Evolutionary conservation across 2,888 invertebrate species (phyloP).

Genomic region (Cataglyphis albicans): DNA sequence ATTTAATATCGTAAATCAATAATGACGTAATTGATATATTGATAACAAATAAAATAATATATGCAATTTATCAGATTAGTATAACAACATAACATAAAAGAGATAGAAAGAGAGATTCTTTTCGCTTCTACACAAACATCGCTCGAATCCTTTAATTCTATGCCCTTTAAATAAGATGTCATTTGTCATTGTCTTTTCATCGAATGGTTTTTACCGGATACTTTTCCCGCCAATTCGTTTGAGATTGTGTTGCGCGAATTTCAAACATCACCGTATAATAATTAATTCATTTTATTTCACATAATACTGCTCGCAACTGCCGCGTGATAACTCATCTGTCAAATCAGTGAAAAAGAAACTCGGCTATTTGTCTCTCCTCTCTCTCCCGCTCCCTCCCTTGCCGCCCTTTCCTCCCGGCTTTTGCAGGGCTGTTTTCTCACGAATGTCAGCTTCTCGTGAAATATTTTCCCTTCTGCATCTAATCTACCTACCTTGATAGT

Average conservation of each 20-base stretch:
- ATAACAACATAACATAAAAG: background rate
- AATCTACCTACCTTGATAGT: slow-evolving; percentile 54
- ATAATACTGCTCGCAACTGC: background rate
- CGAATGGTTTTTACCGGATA: background rate
- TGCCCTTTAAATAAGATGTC: background rate
- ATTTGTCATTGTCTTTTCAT: slow-evolving; percentile 23
- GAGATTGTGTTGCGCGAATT: slow-evolving; percentile 14
- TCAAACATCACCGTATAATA: slow-evolving; percentile 36
- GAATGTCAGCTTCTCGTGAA: slow-evolving; percentile 31
- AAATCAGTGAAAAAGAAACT: slow-evolving; percentile 40
- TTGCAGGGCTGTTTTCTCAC: slow-evolving; percentile 40
- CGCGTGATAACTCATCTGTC: slow-evolving; percentile 46
- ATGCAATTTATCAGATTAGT: background rate
- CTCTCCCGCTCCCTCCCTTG: background rate
- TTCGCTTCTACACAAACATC: background rate
- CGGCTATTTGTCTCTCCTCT: slow-evolving; percentile 44
- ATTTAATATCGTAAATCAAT: background rate
- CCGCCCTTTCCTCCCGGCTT: background rate
- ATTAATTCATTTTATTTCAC: slow-evolving; percentile 51
- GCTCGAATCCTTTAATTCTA: slow-evolving; percentile 25
- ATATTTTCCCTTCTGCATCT: slow-evolving; percentile 48
- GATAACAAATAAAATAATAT: background rate
- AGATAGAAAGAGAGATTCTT: background rate
- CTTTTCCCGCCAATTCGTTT: slow-evolving; percentile 13
- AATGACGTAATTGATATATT: background rate